Evolutionary conservation across 1,140 invertebrate species (phyloP).

Genomic region (Zophobas atratus): DNA sequence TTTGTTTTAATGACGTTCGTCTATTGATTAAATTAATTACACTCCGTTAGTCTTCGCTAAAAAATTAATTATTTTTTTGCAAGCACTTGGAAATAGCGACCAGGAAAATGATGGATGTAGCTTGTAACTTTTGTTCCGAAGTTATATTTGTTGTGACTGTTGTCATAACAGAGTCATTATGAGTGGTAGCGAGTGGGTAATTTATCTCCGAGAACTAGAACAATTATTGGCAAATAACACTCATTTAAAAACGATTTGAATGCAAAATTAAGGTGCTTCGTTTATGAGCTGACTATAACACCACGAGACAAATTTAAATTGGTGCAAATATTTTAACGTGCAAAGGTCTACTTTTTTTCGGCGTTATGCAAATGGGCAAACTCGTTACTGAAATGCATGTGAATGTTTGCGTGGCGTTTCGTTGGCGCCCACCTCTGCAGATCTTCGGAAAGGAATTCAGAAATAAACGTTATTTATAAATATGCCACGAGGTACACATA

Average conservation of each 20-base stretch:
- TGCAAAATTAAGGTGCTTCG: conserved; percentile 14
- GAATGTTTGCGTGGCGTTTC: conserved; percentile 22
- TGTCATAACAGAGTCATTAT: conserved; percentile 14
- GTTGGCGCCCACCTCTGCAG: conserved; percentile 20
- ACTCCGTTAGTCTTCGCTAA: conserved; percentile 13
- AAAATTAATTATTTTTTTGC: conserved; percentile 41
- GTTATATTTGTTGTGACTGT: neutral
- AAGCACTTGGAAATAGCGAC: neutral
- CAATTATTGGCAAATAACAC: conserved; percentile 27
- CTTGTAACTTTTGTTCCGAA: neutral
- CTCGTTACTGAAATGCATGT: conserved; percentile 19
- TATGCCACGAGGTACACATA: conserved; percentile 21
- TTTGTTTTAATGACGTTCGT: conserved; percentile 32
- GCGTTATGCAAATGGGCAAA: conserved; percentile 13
- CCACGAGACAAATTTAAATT: conserved; percentile 33
- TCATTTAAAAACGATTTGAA: conserved; percentile 17
- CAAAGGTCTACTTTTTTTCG: conserved; percentile 15
- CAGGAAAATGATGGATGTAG: conserved; percentile 9
- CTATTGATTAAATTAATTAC: conserved; percentile 36
- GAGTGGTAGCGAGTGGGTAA: conserved; percentile 20
- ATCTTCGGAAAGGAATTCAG: conserved; percentile 28
- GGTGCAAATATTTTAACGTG: conserved; percentile 5
- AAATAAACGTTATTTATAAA: conserved; percentile 39
- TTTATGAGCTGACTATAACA: conserved; percentile 8
- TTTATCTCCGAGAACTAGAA: neutral